Percentiles rank a stretch among this genome's conserved stretches.
These are phyloP conservation scores for Ploceus nigricollis DNA, from an alignment of 2,113 vertebrate genomes.

Conservation along the genomic window DNA sequence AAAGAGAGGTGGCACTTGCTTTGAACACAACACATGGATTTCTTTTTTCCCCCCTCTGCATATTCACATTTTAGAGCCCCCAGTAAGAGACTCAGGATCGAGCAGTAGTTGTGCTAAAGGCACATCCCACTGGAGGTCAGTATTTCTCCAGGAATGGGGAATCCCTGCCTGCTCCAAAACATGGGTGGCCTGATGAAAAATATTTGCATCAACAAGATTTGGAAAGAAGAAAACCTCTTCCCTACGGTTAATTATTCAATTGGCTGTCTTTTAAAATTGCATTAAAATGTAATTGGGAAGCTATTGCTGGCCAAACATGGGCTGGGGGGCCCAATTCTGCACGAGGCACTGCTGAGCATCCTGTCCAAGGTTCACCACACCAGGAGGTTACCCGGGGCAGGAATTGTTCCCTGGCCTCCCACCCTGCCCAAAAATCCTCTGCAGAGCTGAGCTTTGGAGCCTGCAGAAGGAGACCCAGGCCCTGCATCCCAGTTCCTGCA, in stretches of 20 bases:
- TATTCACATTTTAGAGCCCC: background rate
- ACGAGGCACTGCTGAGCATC: background rate
- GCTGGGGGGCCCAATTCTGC: background rate
- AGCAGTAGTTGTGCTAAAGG: background rate
- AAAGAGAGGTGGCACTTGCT: background rate
- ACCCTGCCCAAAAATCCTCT: background rate
- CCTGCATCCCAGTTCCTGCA: background rate
- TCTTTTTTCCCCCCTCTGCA: accelerated
- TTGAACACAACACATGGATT: background rate
- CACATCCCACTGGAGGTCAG: constrained; percentile 45
- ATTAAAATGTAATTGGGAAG: constrained; percentile 1
- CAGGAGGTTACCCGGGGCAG: background rate
- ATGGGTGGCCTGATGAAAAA: constrained; percentile 22
- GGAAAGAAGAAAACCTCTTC: constrained; percentile 11
- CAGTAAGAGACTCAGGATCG: accelerated
- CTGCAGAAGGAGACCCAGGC: background rate
- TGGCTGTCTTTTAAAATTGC: constrained; percentile 13
- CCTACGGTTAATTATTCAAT: constrained; percentile 46
- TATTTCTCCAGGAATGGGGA: constrained; percentile 18
- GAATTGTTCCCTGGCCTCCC: background rate
- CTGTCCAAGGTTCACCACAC: accelerated
- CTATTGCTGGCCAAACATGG: background rate
- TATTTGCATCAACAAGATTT: background rate
- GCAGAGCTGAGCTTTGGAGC: background rate
- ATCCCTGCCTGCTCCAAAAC: background rate